Conservation (phyloP, 1,140 invertebrate genomes). For the Maniola jurtina region DNA sequence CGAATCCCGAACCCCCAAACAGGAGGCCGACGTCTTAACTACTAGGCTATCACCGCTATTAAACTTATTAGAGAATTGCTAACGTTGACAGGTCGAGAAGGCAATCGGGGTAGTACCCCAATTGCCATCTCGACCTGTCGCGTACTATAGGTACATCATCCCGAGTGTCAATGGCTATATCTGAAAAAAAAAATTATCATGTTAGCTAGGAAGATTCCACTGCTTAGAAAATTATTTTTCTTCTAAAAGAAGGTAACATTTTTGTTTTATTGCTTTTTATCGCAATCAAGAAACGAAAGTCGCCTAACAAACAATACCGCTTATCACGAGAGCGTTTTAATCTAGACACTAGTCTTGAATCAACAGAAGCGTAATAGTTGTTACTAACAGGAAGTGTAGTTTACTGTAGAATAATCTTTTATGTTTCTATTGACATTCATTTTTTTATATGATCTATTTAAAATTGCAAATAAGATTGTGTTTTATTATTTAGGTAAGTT, state of each 20-base stretch:
- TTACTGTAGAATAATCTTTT: slow-evolving; percentile 4
- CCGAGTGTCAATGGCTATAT: too few relatives aligned
- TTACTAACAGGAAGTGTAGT: slow-evolving; percentile 15
- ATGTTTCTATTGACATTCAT: slow-evolving; percentile 1
- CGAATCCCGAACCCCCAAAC: too few relatives aligned
- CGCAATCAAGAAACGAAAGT: neutral
- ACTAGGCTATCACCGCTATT: too few relatives aligned
- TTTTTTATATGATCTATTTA: neutral
- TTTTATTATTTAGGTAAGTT: too few relatives aligned
- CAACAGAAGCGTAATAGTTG: slow-evolving; percentile 15
- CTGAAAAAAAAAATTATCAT: too few relatives aligned
- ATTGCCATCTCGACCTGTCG: too few relatives aligned
- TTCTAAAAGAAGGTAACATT: neutral
- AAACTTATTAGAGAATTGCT: too few relatives aligned
- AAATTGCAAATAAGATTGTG: neutral
- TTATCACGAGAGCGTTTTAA: slow-evolving; percentile 1
- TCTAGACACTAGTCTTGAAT: slow-evolving; percentile 6
- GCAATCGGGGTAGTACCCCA: too few relatives aligned
- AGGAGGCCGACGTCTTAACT: too few relatives aligned
- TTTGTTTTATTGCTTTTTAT: neutral
- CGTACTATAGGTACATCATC: too few relatives aligned
- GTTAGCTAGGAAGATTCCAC: too few relatives aligned
- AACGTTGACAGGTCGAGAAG: too few relatives aligned
- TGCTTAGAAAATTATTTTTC: neutral
- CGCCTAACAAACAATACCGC: slow-evolving; percentile 2